These are phyloP conservation scores for Epinephelus cyanopodus DNA, from an alignment of 2,113 vertebrate genomes.

Conservation along the genomic window DNA sequence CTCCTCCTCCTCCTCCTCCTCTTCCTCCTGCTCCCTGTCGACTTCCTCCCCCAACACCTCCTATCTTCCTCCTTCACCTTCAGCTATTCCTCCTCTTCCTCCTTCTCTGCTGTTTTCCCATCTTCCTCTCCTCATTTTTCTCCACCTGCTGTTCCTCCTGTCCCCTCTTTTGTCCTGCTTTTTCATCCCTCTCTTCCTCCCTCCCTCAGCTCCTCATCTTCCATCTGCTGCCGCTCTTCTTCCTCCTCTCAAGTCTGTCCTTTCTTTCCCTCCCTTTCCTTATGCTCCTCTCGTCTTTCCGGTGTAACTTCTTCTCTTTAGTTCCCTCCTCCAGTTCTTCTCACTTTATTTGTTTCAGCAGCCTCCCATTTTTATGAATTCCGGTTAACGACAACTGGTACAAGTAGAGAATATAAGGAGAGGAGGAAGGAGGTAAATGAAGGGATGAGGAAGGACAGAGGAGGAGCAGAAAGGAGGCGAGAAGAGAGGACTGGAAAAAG, in stretches of 20 bases:
- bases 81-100: not conserved
- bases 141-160: not conserved
- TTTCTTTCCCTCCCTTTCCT: not conserved
- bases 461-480: not conserved
- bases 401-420: not conserved
- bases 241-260: not conserved
- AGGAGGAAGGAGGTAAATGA: not conserved
- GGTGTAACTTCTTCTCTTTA: not conserved
- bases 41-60: not conserved
- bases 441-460: not conserved
- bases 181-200: not conserved
- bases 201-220: not conserved
- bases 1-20: conserved; percentile 3
- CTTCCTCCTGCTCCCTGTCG: not conserved
- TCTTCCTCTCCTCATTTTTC: too few relatives aligned
- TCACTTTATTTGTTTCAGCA: not conserved
- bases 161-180: too few relatives aligned
- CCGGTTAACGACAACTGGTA: not conserved
- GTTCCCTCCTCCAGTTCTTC: not conserved
- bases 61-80: not conserved
- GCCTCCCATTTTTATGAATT: not conserved
- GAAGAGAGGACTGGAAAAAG: too few relatives aligned
- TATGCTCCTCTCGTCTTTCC: too few relatives aligned
- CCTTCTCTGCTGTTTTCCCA: too few relatives aligned
- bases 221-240: not conserved